Conservation (phyloP, 1,140 invertebrate species). For the Semibalanus balanoides region DNA sequence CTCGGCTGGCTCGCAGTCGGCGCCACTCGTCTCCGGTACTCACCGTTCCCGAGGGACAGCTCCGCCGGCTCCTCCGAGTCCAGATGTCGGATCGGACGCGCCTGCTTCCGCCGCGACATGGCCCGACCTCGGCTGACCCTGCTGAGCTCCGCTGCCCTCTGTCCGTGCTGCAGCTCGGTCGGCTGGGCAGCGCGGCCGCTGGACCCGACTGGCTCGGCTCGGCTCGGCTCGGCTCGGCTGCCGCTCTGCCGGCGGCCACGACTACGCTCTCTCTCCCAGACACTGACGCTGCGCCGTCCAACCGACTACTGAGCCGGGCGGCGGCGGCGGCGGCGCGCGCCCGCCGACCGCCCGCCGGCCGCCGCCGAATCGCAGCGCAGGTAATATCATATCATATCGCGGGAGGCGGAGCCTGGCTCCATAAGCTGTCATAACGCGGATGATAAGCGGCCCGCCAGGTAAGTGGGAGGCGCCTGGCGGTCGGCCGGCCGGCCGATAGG, state of each 20-base stretch:
- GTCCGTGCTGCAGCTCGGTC: no score
- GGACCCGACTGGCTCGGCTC: no score
- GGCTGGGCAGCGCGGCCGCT: no score
- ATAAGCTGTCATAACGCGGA: neutral
- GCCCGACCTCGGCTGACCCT: neutral
- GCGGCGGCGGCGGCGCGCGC: no score
- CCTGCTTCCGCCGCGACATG: constrained; percentile 46
- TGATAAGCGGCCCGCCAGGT: neutral
- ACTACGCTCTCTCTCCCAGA: no score
- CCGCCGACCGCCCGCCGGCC: no score
- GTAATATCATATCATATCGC: constrained; percentile 2
- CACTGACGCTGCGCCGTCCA: no score
- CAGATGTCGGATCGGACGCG: constrained; percentile 38
- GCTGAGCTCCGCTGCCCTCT: neutral
- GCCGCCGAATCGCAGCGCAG: neutral
- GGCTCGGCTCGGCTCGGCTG: neutral
- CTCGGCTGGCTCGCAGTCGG: no score
- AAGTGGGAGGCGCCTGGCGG: neutral
- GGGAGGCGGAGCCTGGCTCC: neutral
- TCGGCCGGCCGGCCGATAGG: neutral
- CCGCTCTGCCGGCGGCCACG: neutral
- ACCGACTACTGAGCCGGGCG: neutral
- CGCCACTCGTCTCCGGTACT: neutral
- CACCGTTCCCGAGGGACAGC: neutral
- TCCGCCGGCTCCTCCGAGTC: constrained; percentile 29